Conservation (phyloP, 2,888 invertebrate species). For the Volucella inanis region DNA sequence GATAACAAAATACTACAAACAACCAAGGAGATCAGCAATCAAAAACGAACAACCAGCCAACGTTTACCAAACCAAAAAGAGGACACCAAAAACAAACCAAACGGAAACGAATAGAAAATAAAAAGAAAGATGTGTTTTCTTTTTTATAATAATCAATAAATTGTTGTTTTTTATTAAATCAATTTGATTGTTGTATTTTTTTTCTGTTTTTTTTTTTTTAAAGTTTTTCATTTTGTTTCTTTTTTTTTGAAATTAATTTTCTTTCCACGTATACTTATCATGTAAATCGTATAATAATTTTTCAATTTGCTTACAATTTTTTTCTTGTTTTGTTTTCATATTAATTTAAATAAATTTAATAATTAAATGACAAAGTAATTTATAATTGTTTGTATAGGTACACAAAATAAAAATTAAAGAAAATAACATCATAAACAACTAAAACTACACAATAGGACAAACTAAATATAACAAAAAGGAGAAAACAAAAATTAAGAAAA, state of each 20-base stretch:
- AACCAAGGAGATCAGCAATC: conserved; percentile 2
- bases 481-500: not conserved
- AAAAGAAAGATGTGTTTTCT: conserved; percentile 31
- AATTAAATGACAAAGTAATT: conserved; percentile 35
- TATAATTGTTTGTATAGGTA: conserved; percentile 31
- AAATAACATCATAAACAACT: conserved; percentile 48
- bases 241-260: conserved; percentile 60
- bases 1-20: conserved; percentile 4
- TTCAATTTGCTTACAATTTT: conserved; percentile 22
- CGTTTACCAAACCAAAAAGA: conserved; percentile 17
- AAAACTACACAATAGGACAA: conserved; percentile 62
- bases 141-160: conserved; percentile 64
- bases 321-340: conserved; percentile 23
- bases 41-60: conserved; percentile 19
- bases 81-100: conserved; percentile 31
- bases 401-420: conserved; percentile 38
- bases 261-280: conserved; percentile 63
- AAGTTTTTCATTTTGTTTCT: conserved; percentile 18
- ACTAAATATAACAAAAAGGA: conserved; percentile 45
- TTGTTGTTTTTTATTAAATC: conserved; percentile 61
- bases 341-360: conserved; percentile 62
- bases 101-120: not conserved
- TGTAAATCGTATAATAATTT: conserved; percentile 68
- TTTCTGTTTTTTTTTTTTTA: conserved; percentile 16
- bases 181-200: conserved; percentile 21